Evolutionary conservation across 2,797 vertebrate species (phyloP).

Genomic region (Artibeus lituratus): DNA sequence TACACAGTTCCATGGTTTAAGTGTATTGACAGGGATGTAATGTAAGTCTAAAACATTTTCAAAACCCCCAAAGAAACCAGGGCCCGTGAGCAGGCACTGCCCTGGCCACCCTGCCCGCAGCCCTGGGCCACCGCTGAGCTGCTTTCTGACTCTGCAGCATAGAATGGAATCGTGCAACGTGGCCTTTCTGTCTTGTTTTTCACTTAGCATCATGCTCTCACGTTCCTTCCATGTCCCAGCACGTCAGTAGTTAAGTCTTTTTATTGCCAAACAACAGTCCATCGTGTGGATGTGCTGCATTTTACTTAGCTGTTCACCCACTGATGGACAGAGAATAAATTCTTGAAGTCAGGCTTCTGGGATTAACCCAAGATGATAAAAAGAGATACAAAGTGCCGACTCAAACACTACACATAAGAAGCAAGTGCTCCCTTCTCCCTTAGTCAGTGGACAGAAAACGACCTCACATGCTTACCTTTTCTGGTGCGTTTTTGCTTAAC

Average conservation of each 20-base stretch:
- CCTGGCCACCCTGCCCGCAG: rapidly evolving
- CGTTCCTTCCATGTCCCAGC: background rate
- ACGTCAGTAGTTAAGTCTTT: background rate
- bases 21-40: background rate
- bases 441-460: background rate
- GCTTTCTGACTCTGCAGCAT: background rate
- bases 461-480: slow-evolving; percentile 85
- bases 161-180: background rate
- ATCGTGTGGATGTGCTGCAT: background rate
- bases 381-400: background rate
- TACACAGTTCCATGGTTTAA: background rate
- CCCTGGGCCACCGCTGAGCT: background rate
- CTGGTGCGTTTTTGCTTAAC: slow-evolving; percentile 93
- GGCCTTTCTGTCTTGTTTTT: background rate
- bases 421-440: background rate
- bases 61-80: background rate
- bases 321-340: background rate
- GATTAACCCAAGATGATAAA: background rate
- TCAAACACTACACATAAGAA: background rate
- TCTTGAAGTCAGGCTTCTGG: background rate
- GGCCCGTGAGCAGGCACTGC: too few species aligned
- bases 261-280: background rate
- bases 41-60: background rate
- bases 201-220: background rate
- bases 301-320: background rate